Evolutionary conservation across 2,797 vertebrate genomes (phyloP).

Genomic region (Crocidura indochinensis): DNA sequence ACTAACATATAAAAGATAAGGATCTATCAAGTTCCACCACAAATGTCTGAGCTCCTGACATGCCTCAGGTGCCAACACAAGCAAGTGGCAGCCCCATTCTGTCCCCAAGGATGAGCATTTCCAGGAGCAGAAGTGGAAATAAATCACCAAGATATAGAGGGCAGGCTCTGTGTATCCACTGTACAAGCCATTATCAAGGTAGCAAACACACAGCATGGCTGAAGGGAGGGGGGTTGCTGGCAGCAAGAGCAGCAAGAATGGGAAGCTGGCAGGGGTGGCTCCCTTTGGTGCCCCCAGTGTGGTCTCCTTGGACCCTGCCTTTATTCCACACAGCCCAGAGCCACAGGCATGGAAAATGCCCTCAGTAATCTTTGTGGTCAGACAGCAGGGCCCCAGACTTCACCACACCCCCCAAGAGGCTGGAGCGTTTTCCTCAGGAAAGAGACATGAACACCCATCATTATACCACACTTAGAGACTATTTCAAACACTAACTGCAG

Average conservation of each 20-base stretch:
- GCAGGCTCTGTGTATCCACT: rapidly evolving
- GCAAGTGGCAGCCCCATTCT: not conserved
- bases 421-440: conserved; percentile 66
- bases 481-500: conserved; percentile 68
- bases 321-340: conserved; percentile 56
- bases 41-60: not conserved
- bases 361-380: conserved; percentile 78
- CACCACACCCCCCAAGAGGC: conserved; percentile 74
- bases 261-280: not conserved
- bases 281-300: not conserved
- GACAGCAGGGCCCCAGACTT: conserved; percentile 77
- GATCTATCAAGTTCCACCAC: not conserved
- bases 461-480: conserved; percentile 69
- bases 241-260: not conserved
- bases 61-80: not conserved
- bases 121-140: not conserved
- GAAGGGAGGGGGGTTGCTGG: no score
- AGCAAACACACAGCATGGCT: no score
- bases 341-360: conserved; percentile 72
- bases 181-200: not conserved
- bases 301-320: not conserved
- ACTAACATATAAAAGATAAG: not conserved
- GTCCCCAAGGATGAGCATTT: not conserved
- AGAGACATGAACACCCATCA: conserved; percentile 65
- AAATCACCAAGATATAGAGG: rapidly evolving